Evolutionary conservation across 1,140 invertebrate genomes (phyloP).

Genomic region (Anoplophora glabripennis): DNA sequence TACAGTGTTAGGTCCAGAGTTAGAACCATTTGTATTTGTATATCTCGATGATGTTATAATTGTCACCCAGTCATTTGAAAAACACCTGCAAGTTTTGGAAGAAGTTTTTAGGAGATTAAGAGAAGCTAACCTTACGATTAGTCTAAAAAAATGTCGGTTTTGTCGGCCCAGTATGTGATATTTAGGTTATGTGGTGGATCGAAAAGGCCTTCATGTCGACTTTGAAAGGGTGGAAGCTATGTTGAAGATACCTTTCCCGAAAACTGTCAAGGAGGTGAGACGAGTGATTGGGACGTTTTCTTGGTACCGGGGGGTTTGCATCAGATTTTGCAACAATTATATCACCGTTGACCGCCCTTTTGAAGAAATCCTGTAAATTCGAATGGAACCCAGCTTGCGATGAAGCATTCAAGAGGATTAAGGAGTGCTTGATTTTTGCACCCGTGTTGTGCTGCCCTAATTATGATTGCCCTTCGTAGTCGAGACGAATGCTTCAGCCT

Average conservation of each 20-base stretch:
- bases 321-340: slow-evolving; percentile 7
- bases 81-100: slow-evolving; percentile 1
- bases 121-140: slow-evolving; percentile 16
- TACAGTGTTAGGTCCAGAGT: slow-evolving; percentile 30
- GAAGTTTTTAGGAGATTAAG: slow-evolving; percentile 20
- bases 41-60: slow-evolving; percentile 46
- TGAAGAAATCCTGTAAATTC: slow-evolving; percentile 23
- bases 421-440: slow-evolving; percentile 14
- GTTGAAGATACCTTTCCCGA: slow-evolving; percentile 37
- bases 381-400: slow-evolving; percentile 9
- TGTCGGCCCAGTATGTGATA: slow-evolving; percentile 1
- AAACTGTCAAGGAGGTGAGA: slow-evolving; percentile 23
- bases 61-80: slow-evolving; percentile 26
- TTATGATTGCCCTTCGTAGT: slow-evolving; percentile 35
- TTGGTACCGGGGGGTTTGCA: slow-evolving; percentile 17
- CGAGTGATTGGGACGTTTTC: slow-evolving; percentile 9
- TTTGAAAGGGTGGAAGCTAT: slow-evolving; percentile 30
- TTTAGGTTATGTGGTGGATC: slow-evolving; percentile 6
- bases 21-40: slow-evolving; percentile 26
- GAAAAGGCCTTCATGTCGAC: not conserved
- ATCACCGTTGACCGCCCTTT: slow-evolving; percentile 35
- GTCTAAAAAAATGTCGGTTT: slow-evolving; percentile 1
- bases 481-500: slow-evolving; percentile 23
- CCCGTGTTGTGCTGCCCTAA: slow-evolving; percentile 43
- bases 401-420: slow-evolving; percentile 1